Percentiles rank a stretch among this genome's conserved stretches.
Evolutionary conservation across 1,140 invertebrate species (phyloP).

Genomic region (Chionoecetes opilio): DNA sequence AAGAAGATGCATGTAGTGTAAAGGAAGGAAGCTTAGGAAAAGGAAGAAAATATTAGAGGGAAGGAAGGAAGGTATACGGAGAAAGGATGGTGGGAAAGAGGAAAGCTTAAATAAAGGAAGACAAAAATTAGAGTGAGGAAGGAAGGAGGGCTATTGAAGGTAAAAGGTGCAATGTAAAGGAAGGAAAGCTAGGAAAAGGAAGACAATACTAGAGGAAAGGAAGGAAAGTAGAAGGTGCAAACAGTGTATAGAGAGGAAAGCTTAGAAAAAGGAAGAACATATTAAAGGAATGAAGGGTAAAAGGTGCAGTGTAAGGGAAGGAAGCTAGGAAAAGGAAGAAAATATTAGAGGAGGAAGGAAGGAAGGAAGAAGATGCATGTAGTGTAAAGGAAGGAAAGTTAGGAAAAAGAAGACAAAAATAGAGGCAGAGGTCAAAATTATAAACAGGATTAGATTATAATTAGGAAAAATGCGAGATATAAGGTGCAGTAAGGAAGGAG

Average conservation of each 20-base stretch:
- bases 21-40: not conserved
- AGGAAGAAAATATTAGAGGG: not conserved
- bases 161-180: not conserved
- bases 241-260: too few species aligned
- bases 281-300: not conserved
- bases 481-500: too few species aligned
- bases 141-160: not conserved
- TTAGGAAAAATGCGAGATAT: too few species aligned
- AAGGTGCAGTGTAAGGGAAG: not conserved
- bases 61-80: not conserved
- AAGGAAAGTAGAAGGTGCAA: too few species aligned
- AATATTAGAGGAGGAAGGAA: not conserved
- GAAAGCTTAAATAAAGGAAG: not conserved
- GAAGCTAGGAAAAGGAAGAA: not conserved
- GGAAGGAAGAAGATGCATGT: not conserved
- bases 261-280: not conserved
- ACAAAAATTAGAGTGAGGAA: not conserved
- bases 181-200: too few species aligned
- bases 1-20: not conserved
- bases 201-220: too few species aligned
- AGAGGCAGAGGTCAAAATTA: not conserved
- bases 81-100: not conserved
- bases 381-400: not conserved
- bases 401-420: not conserved
- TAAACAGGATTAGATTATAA: too few species aligned